Percentiles rank a stretch among this genome's conserved stretches.
Evolutionary conservation across 2,113 vertebrate genomes (phyloP).

Genomic region (human): GRCh38 chr17:74131501-74132000

Average conservation of each 20-base stretch:
- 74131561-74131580: not conserved
- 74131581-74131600: not conserved
- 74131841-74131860: not conserved
- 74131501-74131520: rapidly evolving
- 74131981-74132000: not conserved
- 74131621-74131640: not conserved
- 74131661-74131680: not conserved
- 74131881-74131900: not conserved
- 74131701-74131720: not conserved
- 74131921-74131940: not conserved
- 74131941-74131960: not conserved
- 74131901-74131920: not conserved
- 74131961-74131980: not conserved
- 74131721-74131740: not conserved
- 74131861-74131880: not conserved
- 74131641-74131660: not conserved
- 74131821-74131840: not conserved
- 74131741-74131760: not conserved
- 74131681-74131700: not conserved
- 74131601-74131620: not conserved
- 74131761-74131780: not conserved
- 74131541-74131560: not conserved
- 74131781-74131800: not conserved
- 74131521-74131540: not conserved
- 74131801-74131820: not conserved